Conservation (phyloP, 2,797 vertebrate species). For the Eupleurogrammus muticus region DNA sequence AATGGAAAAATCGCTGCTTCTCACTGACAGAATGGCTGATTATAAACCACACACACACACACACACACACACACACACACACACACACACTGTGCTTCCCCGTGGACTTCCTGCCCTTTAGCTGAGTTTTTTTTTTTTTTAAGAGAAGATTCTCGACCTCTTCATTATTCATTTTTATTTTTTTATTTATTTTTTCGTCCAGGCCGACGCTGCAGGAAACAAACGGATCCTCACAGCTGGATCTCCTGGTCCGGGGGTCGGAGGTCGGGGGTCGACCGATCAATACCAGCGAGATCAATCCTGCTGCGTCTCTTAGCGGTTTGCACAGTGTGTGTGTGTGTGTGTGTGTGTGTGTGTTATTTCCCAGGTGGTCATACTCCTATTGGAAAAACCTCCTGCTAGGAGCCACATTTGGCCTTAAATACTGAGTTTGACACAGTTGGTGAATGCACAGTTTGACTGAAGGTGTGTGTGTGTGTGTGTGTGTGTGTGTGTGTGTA, state of each 20-base stretch:
- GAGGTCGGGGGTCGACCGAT: conserved; percentile 75
- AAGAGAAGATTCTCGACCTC: conserved; percentile 53
- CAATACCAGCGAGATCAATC: conserved; percentile 77
- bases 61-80: conserved; percentile 18
- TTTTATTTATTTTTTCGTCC: conserved; percentile 71
- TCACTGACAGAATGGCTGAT: conserved; percentile 26
- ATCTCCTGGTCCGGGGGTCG: conserved; percentile 67
- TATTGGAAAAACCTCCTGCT: conserved; percentile 53
- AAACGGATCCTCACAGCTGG: conserved; percentile 77
- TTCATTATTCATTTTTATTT: no score
- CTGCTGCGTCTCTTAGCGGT: conserved; percentile 47
- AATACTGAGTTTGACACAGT: conserved; percentile 21
- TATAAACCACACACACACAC: conserved; percentile 10
- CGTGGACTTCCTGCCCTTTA: conserved; percentile 76
- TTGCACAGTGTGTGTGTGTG: conserved; percentile 35
- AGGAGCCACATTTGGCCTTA: conserved; percentile 14
- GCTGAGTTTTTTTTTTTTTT: no score
- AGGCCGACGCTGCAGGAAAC: conserved; percentile 68
- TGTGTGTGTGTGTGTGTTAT: conserved; percentile 37
- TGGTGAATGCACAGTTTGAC: conserved; percentile 15
- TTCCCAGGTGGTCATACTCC: conserved; percentile 52
- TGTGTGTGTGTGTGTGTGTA: conserved; percentile 29
- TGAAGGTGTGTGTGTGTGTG: not conserved
- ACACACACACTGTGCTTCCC: conserved; percentile 57
- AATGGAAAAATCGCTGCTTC: conserved; percentile 11